Base-by-base conservation (phyloP, 2,888 invertebrate genomes). In the Cephonodes hylas region DNA sequence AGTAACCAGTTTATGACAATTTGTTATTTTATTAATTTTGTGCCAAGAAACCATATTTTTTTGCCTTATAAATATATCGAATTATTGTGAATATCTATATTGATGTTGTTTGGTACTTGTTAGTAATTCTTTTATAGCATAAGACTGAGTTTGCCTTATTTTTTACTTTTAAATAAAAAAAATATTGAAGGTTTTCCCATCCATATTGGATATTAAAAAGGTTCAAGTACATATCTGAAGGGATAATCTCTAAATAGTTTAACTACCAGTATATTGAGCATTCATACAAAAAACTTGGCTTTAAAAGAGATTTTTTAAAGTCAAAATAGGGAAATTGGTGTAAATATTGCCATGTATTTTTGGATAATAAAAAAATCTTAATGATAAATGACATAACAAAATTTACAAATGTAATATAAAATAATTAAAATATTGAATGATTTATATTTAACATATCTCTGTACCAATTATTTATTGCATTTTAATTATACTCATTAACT, bases 401-500 rank as follows among this genome's bases (percentile, higher is more conserved):
- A n/a, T n/a, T n/a, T n/a, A n/a, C n/a, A n/a, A n/a, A n/a, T n/a
- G n/a, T n/a, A n/a, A n/a, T 38, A 38, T n/a, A 38, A n/a, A 25
- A 3, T 27, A 15, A 48, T 27, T 25, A 48, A 45, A 45, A 10
- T 27, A 44, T 27, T 27, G 15, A 4, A 31, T 53, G 18, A 13
- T 57, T 20, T n/a, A 23, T 22, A 57, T 13, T 38, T 18, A 2
- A 13, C 2, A 22, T 4, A 2, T 42, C 20, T 22, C 15, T 23
- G 8, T 34, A 18, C 10, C 22, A 18, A 34, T 38, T 13, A 15
- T 13, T n/a, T 57, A 22, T 7, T 22, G 22, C 22, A 58, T 6
- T 58, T 10, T 58, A 38, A 38, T 42, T 58, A 23, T 58, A 42
- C 22, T 45, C 46, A 58, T 18, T 60, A 42, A 42, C 25, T 45